A percentile compares a stretch with the other conserved stretches of the same genome.
These are phyloP conservation scores for Pelochelys cantorii DNA, from an alignment of 2,797 vertebrate species.

Conservation along the genomic window DNA sequence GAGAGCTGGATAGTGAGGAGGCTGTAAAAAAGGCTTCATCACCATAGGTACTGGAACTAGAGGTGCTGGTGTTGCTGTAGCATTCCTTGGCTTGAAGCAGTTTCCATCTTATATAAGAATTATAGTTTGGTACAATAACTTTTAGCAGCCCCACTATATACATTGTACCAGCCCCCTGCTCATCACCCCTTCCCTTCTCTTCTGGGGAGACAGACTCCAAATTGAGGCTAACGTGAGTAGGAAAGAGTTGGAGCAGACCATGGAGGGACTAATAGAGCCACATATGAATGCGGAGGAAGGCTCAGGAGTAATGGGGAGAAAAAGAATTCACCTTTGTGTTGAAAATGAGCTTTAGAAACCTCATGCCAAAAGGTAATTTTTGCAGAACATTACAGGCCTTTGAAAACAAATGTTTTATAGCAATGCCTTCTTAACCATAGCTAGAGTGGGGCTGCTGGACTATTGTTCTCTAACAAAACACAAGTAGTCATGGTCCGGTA, in stretches of 20 bases:
- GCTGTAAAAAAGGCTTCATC: neutral
- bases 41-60: too few relatives aligned
- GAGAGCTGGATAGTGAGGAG: neutral
- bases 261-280: neutral
- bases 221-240: rapidly evolving
- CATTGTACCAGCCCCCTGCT: too few relatives aligned
- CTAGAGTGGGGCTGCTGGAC: neutral
- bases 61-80: too few relatives aligned
- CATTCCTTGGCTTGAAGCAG: too few relatives aligned
- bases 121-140: too few relatives aligned
- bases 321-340: neutral
- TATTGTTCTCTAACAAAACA: neutral
- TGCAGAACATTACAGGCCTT: neutral
- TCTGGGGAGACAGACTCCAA: neutral
- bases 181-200: neutral
- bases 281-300: neutral
- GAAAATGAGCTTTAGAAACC: neutral
- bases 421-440: neutral
- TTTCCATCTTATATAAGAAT: too few relatives aligned
- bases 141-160: too few relatives aligned
- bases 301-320: neutral
- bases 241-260: neutral
- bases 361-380: neutral
- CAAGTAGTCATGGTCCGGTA: neutral
- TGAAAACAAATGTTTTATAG: neutral